Percentiles rank a stretch among this genome's conserved stretches.
These are phyloP conservation scores for Stenichneumon culpator DNA, from an alignment of 2,888 invertebrate genomes.

Conservation along the genomic window DNA sequence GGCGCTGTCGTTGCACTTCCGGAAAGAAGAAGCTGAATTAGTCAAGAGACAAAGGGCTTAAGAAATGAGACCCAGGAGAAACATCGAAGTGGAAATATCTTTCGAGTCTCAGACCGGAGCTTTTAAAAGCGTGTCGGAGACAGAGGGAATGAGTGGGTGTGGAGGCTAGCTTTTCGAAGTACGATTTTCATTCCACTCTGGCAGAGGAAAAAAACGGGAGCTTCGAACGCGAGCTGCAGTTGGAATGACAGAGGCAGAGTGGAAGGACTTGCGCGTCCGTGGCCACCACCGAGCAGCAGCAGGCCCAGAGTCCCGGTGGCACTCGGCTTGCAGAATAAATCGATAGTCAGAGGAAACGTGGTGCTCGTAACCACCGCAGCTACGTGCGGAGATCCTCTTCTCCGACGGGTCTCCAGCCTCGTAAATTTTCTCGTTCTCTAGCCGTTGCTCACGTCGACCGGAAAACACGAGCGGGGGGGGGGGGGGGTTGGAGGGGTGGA, in stretches of 20 bases:
- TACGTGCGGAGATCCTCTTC: conserved; percentile 39
- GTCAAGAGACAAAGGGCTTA: neutral
- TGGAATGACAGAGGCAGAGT: conserved; percentile 24
- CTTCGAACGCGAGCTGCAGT: neutral
- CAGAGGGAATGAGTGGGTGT: neutral
- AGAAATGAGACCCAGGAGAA: neutral
- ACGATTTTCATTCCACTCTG: conserved; percentile 43
- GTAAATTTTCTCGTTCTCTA: conserved; percentile 54
- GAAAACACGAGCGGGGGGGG: conserved; percentile 37
- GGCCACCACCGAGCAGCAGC: conserved; percentile 21
- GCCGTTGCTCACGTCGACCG: conserved; percentile 46
- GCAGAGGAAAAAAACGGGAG: conserved; percentile 10
- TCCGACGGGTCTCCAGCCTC: conserved; percentile 30
- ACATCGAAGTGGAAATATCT: conserved; percentile 8
- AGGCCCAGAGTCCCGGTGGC: conserved; percentile 30
- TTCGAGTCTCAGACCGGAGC: conserved; percentile 7
- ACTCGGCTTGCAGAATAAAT: conserved; percentile 46
- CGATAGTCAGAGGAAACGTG: conserved; percentile 54
- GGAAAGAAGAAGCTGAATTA: neutral
- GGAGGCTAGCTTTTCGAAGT: conserved; percentile 1
- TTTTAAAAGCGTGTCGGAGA: neutral
- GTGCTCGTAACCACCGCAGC: conserved; percentile 32
- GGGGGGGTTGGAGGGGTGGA: neutral
- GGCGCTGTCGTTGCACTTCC: neutral
- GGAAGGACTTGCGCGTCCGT: conserved; percentile 45